Evolutionary conservation across 37 sponge, comb jelly and placozoan species (phyloP), one percentile per base, ranked within the genome.

Genomic region (Ephydatia muelleri): DNA sequence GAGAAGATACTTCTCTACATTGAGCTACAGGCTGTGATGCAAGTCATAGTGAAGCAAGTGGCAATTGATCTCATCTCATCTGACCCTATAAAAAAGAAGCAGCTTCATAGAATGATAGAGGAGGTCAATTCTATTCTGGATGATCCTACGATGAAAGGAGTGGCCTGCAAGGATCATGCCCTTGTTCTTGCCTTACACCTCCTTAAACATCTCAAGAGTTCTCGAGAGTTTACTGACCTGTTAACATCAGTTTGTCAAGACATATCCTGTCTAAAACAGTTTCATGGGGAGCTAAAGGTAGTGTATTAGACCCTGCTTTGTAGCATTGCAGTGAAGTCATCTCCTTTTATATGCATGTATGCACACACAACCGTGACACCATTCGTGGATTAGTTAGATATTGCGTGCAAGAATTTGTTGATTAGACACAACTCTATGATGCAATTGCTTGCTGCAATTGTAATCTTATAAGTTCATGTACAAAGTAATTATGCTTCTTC

Each of bases 21-120:
- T 67, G 92, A 91, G 49, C 77, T 67, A 65, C 92, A 91, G 78
- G 92, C 92, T 47, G 79, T 88, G 28, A 8, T 87, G 12, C 92
- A 91, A 72, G 66, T 83, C n/a, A 35, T 84, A 25, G 66, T 88
- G 27, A 23, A 48, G 64, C 67, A 78, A 64, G 43, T 34, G 25
- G 84, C 90, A 78, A n/a, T 47, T 38, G 23, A 43, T n/a, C 40
- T 80, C 5, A 5, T 11, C 26, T 6, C 43, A 3, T 29, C 72
- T 32, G 23, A 84, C 1, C 81, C 74, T 2, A 32, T 38, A 40
- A 77, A 66, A 49, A 35, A 72, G 22, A 75, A 39, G 32, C 48
- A 84, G 21, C 9, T 84, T 8, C 13, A 79, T 4, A 67, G 26
- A 3, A 26, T 78, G 27, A 64, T 29, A 14, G 68, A 73, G 22